Conservation (phyloP, 2,797 vertebrate species). For the Varecia variegata region DNA sequence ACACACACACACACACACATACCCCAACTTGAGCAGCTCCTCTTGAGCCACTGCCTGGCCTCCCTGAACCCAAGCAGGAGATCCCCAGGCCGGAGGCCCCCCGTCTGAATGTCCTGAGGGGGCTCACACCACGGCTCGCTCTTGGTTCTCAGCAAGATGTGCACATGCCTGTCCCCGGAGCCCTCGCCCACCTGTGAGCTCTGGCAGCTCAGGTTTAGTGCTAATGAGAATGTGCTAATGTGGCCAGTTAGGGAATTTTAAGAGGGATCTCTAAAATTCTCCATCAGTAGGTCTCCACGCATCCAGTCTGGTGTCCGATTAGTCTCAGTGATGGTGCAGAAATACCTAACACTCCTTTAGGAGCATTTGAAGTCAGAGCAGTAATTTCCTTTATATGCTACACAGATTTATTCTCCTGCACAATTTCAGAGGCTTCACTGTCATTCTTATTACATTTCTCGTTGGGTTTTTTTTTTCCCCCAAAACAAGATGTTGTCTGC, state of each 20-base stretch:
- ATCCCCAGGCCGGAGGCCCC: neutral
- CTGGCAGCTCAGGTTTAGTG: too few relatives aligned
- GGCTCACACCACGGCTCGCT: too few relatives aligned
- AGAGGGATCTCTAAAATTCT: too few relatives aligned
- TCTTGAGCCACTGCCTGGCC: too few relatives aligned
- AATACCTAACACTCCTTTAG: neutral
- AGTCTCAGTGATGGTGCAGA: neutral
- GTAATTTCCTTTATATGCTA: neutral
- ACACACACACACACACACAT: neutral
- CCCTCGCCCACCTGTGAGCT: neutral
- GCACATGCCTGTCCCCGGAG: rapidly evolving
- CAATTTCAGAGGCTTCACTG: rapidly evolving
- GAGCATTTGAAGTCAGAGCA: neutral
- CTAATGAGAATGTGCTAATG: rapidly evolving
- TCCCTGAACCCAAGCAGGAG: neutral
- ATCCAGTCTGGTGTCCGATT: rapidly evolving
- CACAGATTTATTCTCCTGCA: neutral
- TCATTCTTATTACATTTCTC: rapidly evolving
- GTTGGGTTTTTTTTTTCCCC: neutral
- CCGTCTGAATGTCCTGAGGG: too few relatives aligned
- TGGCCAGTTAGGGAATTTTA: rapidly evolving
- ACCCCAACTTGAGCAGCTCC: neutral
- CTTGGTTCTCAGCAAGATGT: rapidly evolving
- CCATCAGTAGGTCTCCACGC: neutral
- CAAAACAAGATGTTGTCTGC: neutral